phyloP scores from a whole-genome alignment of 2,113 vertebrate species.

The Rousettus leschenaultii region DNA sequence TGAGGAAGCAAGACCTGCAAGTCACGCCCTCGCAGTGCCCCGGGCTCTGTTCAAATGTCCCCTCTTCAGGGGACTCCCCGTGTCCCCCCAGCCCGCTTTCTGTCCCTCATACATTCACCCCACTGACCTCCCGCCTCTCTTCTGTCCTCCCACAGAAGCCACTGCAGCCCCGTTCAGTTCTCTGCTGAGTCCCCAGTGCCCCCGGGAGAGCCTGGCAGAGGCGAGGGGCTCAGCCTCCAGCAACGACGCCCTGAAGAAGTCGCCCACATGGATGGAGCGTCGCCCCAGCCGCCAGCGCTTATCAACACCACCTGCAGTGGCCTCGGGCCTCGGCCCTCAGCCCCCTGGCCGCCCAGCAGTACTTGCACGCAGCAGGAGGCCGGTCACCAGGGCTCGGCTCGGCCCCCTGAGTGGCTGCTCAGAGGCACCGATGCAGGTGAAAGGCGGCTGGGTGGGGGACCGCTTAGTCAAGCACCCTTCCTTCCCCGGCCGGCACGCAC shows the following conservation, averaged over 20 bases:
- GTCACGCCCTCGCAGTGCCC: neutral
- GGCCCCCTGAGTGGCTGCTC: too few relatives aligned
- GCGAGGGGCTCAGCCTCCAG: neutral
- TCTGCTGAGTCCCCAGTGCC: neutral
- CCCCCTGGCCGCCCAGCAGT: fast-evolving
- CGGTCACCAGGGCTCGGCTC: neutral
- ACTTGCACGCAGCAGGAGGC: too few relatives aligned
- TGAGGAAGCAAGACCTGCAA: neutral
- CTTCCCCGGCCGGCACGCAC: too few relatives aligned
- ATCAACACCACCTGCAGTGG: neutral
- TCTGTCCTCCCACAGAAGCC: neutral
- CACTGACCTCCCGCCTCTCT: neutral
- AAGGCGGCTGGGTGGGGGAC: too few relatives aligned
- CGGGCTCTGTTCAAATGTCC: neutral
- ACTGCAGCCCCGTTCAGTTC: neutral
- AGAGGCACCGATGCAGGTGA: too few relatives aligned
- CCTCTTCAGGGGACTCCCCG: neutral
- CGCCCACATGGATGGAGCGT: too few relatives aligned
- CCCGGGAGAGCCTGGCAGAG: neutral
- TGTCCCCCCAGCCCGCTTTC: neutral
- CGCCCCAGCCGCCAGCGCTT: neutral
- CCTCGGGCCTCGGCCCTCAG: too few relatives aligned
- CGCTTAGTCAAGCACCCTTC: too few relatives aligned
- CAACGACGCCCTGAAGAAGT: neutral
- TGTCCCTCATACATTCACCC: neutral